Percentiles rank a stretch among this genome's conserved stretches.
Evolutionary conservation across 2,113 vertebrate genomes (phyloP).

Genomic region (Coptodon bakossiorum): DNA sequence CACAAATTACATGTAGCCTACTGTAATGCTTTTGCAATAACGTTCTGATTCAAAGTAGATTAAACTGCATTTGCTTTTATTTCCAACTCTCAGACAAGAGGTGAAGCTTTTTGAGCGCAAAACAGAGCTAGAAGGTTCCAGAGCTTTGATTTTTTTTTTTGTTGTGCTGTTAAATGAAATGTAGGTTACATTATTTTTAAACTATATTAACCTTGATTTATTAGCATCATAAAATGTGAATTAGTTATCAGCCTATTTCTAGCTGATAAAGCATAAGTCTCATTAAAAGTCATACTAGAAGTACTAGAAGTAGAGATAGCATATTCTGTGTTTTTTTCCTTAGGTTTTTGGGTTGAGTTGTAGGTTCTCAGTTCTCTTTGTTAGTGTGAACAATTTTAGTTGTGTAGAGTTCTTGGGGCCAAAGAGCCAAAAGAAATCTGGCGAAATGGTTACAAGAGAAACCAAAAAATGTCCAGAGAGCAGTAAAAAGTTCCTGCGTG

Average conservation of each 20-base stretch:
- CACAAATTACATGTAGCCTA: not conserved
- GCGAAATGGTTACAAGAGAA: not conserved
- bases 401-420: not conserved
- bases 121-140: not conserved
- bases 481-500: not conserved
- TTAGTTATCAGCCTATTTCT: not conserved
- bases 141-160: not conserved
- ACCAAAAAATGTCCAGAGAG: not conserved
- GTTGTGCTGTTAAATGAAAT: not conserved
- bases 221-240: not conserved
- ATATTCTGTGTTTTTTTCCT: fast-evolving
- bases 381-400: not conserved
- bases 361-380: fast-evolving
- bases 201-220: not conserved
- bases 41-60: not conserved
- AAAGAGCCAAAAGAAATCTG: not conserved
- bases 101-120: not conserved
- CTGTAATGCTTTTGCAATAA: not conserved
- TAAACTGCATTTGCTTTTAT: not conserved
- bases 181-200: not conserved
- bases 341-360: not conserved
- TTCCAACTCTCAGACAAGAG: not conserved
- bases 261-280: fast-evolving
- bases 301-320: fast-evolving
- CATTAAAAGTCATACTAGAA: not conserved